A percentile compares a stretch with the other conserved stretches of the same genome.
phyloP scores from a whole-genome alignment of 2,888 invertebrate genomes.

The Leptopterna dolabrata region DNA sequence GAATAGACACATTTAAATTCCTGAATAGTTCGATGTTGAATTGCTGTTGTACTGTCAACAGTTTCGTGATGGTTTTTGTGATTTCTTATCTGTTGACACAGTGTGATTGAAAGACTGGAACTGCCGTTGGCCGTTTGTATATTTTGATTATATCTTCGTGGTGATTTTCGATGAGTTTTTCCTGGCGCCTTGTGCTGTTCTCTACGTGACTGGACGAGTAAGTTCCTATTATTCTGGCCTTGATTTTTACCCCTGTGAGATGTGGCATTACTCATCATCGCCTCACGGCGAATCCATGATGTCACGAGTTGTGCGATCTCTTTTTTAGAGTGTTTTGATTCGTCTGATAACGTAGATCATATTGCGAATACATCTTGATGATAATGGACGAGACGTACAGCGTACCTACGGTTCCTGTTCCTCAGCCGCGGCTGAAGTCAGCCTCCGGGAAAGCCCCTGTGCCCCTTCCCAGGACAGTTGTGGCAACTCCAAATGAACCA shows the following conservation, averaged over 20 bases:
- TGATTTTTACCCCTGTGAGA: not conserved
- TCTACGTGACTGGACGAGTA: not conserved
- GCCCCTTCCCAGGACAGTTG: slow-evolving; percentile 45
- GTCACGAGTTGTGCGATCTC: not conserved
- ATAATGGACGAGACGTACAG: not conserved
- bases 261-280: not conserved
- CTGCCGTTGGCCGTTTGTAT: not conserved
- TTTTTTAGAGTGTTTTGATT: not conserved
- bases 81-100: not conserved
- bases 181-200: not conserved
- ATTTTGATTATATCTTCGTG: not conserved
- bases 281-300: not conserved
- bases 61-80: not conserved
- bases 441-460: slow-evolving; percentile 44
- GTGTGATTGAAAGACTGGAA: not conserved
- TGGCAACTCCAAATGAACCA: not conserved
- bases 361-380: not conserved
- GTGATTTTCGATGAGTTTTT: too few relatives aligned
- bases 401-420: slow-evolving; percentile 11
- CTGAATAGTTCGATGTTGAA: too few relatives aligned
- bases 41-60: not conserved
- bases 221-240: not conserved
- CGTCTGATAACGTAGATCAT: too few relatives aligned
- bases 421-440: slow-evolving; percentile 28
- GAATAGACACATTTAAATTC: not conserved